A percentile compares a stretch with the other conserved stretches of the same genome.
phyloP scores from a whole-genome alignment of 2,797 vertebrate species.

The Phoebastria nigripes region DNA sequence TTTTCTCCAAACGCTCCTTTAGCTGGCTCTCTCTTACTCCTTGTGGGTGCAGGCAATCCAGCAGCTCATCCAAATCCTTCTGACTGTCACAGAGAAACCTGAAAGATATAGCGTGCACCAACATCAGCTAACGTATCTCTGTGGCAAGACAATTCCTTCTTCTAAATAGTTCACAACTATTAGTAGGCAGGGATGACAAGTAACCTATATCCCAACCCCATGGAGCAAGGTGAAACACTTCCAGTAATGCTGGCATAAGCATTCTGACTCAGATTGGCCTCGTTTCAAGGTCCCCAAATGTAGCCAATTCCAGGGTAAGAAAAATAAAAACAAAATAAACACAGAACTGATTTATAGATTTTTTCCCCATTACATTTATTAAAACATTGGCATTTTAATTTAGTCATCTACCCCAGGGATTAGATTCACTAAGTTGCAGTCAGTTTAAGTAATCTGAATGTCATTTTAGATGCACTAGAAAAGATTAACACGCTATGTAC shows the following conservation, averaged over 20 bases:
- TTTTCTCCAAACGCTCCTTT: slow-evolving; percentile 85
- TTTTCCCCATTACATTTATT: background rate
- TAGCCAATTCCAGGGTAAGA: background rate
- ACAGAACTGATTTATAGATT: background rate
- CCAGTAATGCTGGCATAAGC: background rate
- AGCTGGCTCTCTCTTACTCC: slow-evolving; percentile 92
- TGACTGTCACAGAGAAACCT: slow-evolving; percentile 92
- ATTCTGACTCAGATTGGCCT: background rate
- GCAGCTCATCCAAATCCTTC: slow-evolving; percentile 88
- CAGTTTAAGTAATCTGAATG: background rate
- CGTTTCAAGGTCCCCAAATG: background rate
- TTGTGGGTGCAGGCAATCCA: slow-evolving; percentile 89
- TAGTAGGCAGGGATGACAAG: background rate
- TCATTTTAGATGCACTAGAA: background rate
- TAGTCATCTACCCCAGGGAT: background rate
- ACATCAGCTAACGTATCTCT: background rate
- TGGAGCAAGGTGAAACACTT: background rate
- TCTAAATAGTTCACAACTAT: background rate
- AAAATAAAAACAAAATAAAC: background rate
- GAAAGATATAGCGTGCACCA: background rate
- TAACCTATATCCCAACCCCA: background rate
- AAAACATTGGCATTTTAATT: background rate
- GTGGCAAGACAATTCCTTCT: background rate
- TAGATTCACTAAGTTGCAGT: background rate
- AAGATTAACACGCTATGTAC: background rate